Evolutionary conservation across 2,888 invertebrate species (phyloP).

Genomic region (Darwinula stevensoni): DNA sequence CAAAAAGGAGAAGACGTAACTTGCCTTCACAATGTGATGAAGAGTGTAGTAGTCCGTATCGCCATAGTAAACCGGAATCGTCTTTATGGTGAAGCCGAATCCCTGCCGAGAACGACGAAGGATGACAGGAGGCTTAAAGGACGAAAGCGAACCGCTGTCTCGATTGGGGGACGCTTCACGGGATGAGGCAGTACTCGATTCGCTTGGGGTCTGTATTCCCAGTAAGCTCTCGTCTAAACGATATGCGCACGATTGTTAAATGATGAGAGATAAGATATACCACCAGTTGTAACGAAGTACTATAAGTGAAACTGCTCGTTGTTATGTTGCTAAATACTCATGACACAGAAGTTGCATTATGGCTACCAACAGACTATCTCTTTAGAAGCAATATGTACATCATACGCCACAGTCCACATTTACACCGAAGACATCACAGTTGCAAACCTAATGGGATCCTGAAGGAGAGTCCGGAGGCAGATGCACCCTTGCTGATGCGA

Average conservation of each 20-base stretch:
- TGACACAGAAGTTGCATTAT: too few relatives aligned
- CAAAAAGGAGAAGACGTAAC: slow-evolving; percentile 13
- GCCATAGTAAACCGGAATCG: slow-evolving; percentile 89
- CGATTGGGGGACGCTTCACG: slow-evolving; percentile 72
- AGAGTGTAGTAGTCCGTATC: slow-evolving; percentile 95
- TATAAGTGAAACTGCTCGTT: too few relatives aligned
- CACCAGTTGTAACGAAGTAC: too few relatives aligned
- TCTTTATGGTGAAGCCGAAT: slow-evolving; percentile 91
- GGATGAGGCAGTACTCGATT: slow-evolving; percentile 68
- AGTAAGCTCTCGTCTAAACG: too few relatives aligned
- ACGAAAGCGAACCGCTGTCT: slow-evolving; percentile 51
- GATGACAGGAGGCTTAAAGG: slow-evolving; percentile 61
- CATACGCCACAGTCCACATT: too few relatives aligned
- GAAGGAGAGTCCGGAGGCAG: slow-evolving; percentile 64
- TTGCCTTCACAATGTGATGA: slow-evolving; percentile 82
- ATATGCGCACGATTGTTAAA: too few relatives aligned
- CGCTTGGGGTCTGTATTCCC: too few relatives aligned
- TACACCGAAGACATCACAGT: too few relatives aligned
- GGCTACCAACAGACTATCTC: too few relatives aligned
- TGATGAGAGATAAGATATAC: too few relatives aligned
- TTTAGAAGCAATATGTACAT: too few relatives aligned
- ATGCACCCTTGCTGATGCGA: slow-evolving; percentile 63
- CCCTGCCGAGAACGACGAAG: slow-evolving; percentile 77
- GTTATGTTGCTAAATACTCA: too few relatives aligned
- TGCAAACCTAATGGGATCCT: slow-evolving; percentile 69